Evolutionary conservation across 2,113 vertebrate genomes (phyloP).

Genomic region (Ondatra zibethicus): DNA sequence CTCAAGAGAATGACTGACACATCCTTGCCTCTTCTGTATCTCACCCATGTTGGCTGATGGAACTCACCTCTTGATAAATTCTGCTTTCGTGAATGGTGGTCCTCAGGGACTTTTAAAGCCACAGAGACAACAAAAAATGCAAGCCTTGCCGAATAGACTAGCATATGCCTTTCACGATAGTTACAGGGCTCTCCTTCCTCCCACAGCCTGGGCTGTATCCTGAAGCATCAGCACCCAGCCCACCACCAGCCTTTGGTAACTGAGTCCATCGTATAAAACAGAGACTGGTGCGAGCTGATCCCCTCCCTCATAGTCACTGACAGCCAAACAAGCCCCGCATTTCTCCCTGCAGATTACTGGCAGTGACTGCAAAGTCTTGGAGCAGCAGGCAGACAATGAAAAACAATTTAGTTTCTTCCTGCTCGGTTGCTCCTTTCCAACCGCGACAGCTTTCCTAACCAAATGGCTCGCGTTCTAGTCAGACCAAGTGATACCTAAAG

Average conservation of each 20-base stretch:
- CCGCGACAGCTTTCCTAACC: constrained; percentile 70
- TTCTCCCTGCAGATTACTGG: constrained; percentile 54
- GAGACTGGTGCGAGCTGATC: not conserved
- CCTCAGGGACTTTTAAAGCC: constrained; percentile 14
- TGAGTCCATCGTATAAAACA: not conserved
- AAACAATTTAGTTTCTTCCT: constrained; percentile 67
- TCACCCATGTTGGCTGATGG: not conserved
- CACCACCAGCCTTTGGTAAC: not conserved
- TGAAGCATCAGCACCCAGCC: not conserved
- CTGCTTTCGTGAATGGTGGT: not conserved
- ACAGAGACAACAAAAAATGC: constrained; percentile 54
- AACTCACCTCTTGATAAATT: constrained; percentile 37
- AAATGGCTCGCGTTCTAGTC: constrained; percentile 68
- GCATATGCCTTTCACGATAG: not conserved
- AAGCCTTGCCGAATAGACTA: not conserved
- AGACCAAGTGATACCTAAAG: constrained; percentile 17
- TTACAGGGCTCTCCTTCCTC: not conserved
- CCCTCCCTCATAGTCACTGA: constrained; percentile 55
- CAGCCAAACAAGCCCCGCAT: constrained; percentile 63
- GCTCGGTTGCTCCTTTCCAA: constrained; percentile 62
- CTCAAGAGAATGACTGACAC: not conserved
- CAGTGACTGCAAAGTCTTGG: constrained; percentile 60
- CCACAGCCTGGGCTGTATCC: not conserved
- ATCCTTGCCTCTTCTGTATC: not conserved
- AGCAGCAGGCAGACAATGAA: constrained; percentile 73